Conservation (phyloP, 2,797 vertebrate genomes). For the Myotis vivesi region DNA sequence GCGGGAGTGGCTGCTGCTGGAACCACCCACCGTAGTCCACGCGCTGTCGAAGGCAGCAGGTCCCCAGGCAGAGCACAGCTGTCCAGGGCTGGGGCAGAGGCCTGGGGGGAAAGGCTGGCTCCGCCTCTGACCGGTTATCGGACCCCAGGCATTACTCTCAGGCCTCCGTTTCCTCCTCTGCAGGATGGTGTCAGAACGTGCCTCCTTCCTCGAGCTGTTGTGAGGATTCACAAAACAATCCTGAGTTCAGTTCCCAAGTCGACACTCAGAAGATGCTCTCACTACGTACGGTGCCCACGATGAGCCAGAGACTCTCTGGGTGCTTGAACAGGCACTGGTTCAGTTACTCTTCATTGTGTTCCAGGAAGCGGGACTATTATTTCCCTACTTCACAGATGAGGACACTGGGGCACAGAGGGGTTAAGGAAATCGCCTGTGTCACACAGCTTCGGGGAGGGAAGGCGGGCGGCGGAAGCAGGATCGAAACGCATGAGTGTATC, state of each 20-base stretch:
- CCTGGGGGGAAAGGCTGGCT: not conserved
- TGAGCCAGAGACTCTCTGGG: not conserved
- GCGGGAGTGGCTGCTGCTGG: rapidly evolving
- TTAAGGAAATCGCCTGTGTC: not conserved
- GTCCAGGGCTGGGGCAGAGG: not conserved
- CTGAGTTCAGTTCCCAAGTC: not conserved
- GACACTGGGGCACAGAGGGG: not conserved
- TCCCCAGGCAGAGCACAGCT: not conserved
- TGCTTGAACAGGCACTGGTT: not conserved
- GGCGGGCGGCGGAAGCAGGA: rapidly evolving
- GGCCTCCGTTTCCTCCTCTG: not conserved
- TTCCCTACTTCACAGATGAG: not conserved
- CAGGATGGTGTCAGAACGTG: not conserved
- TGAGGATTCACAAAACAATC: not conserved
- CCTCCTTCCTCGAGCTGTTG: not conserved
- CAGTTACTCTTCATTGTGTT: not conserved
- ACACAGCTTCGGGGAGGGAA: not conserved
- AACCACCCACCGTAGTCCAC: rapidly evolving
- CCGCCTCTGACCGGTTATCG: not conserved
- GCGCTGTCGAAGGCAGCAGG: not conserved
- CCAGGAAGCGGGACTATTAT: not conserved
- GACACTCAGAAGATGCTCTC: not conserved
- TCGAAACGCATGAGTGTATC: rapidly evolving
- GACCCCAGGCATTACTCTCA: not conserved
- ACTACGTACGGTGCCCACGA: rapidly evolving